phyloP scores from a whole-genome alignment of 2,888 invertebrate species.

The Yponomeuta sedellus region DNA sequence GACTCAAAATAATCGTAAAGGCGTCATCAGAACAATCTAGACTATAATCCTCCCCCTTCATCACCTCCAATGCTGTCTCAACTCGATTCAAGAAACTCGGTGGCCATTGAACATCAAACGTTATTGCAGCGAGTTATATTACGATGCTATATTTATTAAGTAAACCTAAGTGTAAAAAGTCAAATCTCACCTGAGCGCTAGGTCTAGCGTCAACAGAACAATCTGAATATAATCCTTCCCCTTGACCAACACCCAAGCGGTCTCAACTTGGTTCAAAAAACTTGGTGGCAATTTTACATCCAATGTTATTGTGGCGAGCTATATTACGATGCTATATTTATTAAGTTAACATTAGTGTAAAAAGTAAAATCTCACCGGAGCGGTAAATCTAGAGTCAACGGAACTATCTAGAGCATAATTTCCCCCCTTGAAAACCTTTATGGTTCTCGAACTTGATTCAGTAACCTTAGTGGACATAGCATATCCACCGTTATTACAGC shows the following conservation, averaged over 20 bases:
- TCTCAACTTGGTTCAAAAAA: slow-evolving; percentile 26
- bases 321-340: too few species aligned
- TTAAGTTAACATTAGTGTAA: not conserved
- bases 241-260: slow-evolving; percentile 34
- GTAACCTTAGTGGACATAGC: slow-evolving; percentile 62
- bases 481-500: slow-evolving; percentile 50
- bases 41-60: slow-evolving; percentile 44
- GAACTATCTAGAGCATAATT: slow-evolving; percentile 48
- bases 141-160: too few species aligned
- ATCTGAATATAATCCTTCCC: slow-evolving; percentile 45
- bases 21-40: slow-evolving; percentile 56
- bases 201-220: slow-evolving; percentile 55
- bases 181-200: slow-evolving; percentile 42
- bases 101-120: slow-evolving; percentile 72
- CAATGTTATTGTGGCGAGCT: slow-evolving; percentile 29
- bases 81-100: slow-evolving; percentile 37
- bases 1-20: slow-evolving; percentile 52
- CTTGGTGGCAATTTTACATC: slow-evolving; percentile 72
- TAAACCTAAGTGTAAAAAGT: not conserved
- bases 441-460: slow-evolving; percentile 11
- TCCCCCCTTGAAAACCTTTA: slow-evolving; percentile 38
- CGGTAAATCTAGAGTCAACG: slow-evolving; percentile 47
- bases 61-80: slow-evolving; percentile 29
- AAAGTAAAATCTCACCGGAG: slow-evolving; percentile 40
- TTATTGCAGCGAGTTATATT: too few species aligned